Evolutionary conservation across 2,888 invertebrate genomes (phyloP).

Genomic region (Mimumesa dahlbomi): DNA sequence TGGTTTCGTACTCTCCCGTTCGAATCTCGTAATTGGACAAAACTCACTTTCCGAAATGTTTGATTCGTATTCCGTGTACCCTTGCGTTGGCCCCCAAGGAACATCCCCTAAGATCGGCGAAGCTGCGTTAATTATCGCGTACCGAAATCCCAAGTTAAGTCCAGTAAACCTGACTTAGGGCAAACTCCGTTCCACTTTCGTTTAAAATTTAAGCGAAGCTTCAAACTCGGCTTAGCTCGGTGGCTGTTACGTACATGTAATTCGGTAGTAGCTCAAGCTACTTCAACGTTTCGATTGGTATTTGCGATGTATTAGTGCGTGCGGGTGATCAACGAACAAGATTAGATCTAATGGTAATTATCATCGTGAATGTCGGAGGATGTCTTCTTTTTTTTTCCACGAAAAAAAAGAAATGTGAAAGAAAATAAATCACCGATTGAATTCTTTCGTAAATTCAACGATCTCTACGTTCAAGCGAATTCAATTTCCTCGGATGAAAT

Average conservation of each 20-base stretch:
- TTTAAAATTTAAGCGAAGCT: constrained; percentile 60
- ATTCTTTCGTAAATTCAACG: neutral
- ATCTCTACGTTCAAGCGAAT: too few species aligned
- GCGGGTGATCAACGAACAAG: too few species aligned
- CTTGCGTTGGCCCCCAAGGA: neutral
- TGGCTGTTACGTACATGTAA: constrained; percentile 40
- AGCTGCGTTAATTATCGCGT: constrained; percentile 54
- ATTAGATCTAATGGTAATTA: too few species aligned
- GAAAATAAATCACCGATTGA: neutral
- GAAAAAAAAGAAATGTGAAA: too few species aligned
- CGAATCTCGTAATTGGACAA: neutral
- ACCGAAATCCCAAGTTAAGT: constrained; percentile 51
- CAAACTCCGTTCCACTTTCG: constrained; percentile 45
- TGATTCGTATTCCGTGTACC: constrained; percentile 15
- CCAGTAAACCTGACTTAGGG: constrained; percentile 58
- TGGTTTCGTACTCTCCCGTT: too few species aligned
- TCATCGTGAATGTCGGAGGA: too few species aligned
- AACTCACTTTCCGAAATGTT: constrained; percentile 3
- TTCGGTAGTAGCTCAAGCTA: constrained; percentile 42
- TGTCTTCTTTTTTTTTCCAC: too few species aligned
- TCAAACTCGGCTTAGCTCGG: constrained; percentile 53
- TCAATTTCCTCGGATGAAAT: too few species aligned
- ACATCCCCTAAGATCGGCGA: constrained; percentile 23
- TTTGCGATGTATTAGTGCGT: too few species aligned
- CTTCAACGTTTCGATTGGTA: constrained; percentile 42